Conservation (phyloP, 2,888 invertebrate species). For the Nemotelus pantherinus region DNA sequence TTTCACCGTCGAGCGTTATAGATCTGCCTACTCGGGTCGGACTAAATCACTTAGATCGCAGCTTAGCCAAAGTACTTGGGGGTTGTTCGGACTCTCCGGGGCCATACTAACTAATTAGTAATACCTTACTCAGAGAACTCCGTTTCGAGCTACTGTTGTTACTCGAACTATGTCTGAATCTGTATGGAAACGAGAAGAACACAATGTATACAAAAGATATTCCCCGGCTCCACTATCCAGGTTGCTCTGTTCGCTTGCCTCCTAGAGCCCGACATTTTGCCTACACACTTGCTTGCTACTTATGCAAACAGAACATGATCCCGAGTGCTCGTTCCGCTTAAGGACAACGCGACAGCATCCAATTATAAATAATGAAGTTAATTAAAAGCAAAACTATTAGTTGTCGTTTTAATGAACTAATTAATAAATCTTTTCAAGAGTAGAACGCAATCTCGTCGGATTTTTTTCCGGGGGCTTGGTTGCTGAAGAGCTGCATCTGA, state of each 20-base stretch:
- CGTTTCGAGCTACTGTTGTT: background rate
- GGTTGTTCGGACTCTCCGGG: slow-evolving; percentile 6
- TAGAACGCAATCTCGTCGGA: background rate
- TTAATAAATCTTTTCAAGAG: slow-evolving; percentile 54
- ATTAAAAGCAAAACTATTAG: slow-evolving; percentile 55
- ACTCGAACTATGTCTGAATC: too few relatives aligned
- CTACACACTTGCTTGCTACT: slow-evolving; percentile 27
- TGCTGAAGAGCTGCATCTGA: background rate
- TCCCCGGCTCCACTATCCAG: too few relatives aligned
- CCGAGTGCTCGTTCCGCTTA: slow-evolving; percentile 52
- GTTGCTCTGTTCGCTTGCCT: too few relatives aligned
- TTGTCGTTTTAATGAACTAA: slow-evolving; percentile 56
- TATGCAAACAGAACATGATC: slow-evolving; percentile 50
- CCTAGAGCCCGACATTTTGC: background rate
- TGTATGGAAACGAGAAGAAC: too few relatives aligned
- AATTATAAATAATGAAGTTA: slow-evolving; percentile 56
- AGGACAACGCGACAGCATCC: slow-evolving; percentile 53
- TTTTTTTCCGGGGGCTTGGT: background rate
- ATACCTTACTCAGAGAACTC: slow-evolving; percentile 25
- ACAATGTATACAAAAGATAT: too few relatives aligned
- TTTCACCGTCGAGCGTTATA: slow-evolving; percentile 11
- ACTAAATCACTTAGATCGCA: slow-evolving; percentile 42
- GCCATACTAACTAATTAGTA: slow-evolving; percentile 35
- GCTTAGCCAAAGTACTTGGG: slow-evolving; percentile 24
- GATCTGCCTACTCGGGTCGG: slow-evolving; percentile 7